Conservation (phyloP, 2,797 vertebrate genomes). For the Helicolenus hilgendorfi region DNA sequence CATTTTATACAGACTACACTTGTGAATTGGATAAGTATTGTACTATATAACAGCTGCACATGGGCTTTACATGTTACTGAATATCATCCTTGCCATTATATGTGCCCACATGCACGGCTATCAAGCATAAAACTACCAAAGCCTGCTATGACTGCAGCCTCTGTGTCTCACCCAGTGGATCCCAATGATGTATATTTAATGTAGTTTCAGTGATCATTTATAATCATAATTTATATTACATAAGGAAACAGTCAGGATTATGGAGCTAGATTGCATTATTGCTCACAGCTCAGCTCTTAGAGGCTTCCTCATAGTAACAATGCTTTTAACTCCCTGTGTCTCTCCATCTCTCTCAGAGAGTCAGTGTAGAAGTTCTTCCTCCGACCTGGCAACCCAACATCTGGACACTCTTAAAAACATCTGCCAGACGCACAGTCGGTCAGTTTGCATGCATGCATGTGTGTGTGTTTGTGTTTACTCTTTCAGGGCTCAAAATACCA, state of each 20-base stretch:
- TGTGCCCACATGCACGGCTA: neutral
- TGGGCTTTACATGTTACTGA: neutral
- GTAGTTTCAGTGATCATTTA: conserved; percentile 1
- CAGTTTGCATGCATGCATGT: conserved; percentile 67
- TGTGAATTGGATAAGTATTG: neutral
- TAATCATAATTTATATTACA: conserved; percentile 8
- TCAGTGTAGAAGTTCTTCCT: conserved; percentile 87
- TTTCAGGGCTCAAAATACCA: neutral
- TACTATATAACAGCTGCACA: neutral
- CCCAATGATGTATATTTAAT: conserved; percentile 4
- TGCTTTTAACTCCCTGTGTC: neutral
- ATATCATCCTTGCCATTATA: neutral
- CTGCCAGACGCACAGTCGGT: conserved; percentile 95
- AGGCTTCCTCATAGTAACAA: neutral
- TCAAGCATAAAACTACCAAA: neutral
- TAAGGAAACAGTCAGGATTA: conserved; percentile 5
- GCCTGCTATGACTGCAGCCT: neutral
- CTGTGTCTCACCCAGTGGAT: neutral
- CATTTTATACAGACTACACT: neutral
- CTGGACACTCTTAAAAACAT: conserved; percentile 92
- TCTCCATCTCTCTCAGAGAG: conserved; percentile 86
- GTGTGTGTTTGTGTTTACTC: neutral
- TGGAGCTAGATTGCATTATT: neutral
- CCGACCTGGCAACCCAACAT: conserved; percentile 87
- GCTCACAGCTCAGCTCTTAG: neutral